Evolutionary conservation across 2,888 invertebrate species (phyloP).

Genomic region (Muscina levida): DNA sequence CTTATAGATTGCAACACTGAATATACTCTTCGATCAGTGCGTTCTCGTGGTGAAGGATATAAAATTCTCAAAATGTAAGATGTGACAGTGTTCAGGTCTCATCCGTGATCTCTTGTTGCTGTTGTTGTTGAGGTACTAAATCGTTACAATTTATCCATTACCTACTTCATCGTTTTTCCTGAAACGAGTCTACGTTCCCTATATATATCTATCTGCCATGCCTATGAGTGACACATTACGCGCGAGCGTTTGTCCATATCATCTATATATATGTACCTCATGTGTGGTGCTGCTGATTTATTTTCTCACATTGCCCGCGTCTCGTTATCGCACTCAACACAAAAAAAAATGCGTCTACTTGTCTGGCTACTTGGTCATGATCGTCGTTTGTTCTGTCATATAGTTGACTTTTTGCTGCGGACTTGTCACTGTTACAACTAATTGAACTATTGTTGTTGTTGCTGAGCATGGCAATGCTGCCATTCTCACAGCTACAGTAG

Average conservation of each 20-base stretch:
- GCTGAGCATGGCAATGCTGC: background rate
- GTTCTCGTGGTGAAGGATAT: no score
- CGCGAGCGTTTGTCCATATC: no score
- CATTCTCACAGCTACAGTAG: background rate
- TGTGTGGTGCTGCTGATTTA: background rate
- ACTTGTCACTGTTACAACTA: constrained; percentile 25
- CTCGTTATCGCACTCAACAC: constrained; percentile 13
- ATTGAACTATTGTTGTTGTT: background rate
- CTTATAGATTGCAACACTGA: no score
- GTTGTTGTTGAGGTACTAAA: no score
- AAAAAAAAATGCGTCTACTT: constrained; percentile 55
- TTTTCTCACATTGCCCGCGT: constrained; percentile 7
- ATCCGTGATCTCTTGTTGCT: no score
- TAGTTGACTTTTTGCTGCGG: constrained; percentile 31
- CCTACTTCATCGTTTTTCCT: no score
- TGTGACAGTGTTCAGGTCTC: no score
- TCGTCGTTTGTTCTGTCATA: constrained; percentile 24
- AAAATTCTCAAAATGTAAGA: no score
- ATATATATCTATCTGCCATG: no score
- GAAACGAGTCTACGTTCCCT: no score
- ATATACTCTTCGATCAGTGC: no score
- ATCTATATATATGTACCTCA: background rate
- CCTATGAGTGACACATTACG: background rate
- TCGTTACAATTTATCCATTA: no score
- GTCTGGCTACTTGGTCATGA: background rate